Base-by-base conservation (phyloP, 2,113 vertebrate species). In the Passer montanus region DNA sequence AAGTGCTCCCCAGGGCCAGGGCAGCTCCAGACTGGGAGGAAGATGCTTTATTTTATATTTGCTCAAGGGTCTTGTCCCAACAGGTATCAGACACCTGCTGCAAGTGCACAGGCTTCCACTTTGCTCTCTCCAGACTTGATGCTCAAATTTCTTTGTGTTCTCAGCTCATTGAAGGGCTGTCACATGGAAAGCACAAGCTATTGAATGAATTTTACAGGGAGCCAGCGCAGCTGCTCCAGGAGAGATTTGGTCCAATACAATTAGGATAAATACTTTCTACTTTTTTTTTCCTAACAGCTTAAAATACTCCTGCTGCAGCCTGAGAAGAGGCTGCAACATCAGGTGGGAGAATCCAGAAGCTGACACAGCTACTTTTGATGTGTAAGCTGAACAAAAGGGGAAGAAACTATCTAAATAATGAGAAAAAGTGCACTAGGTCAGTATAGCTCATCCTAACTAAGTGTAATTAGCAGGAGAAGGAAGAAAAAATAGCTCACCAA, bases 341-440 rank as follows among this genome's bases (percentile, higher is more conserved):
- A 53, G 8, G 0, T 41, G 44, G 53, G 63, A 62, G 47, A 90
- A 89, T 55, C 55, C 55, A 67, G 67, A 70, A 90, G n/a, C 60
- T 72, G 49, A 75, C 33, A 79, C 1, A 6, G 70, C 86, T 87
- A 16, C 28, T 53, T 74, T 35, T 28, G 2, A 37, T 8, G 24
- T 52, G 28, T 58, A 66, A 68, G 64, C 22, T 68, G 88, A 89
- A 91, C 44, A 60, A 75, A 91, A 92, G 64, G 84, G 83, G 66
- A 92, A 77, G 20, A 76, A 78, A 80, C 27, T 53, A 76, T 26
- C 66, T 81, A 96, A 94, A 75, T 92, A 95, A 96, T 64, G 89
- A 94, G 52, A 47, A 66, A 94, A 92, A 93, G 90, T 92, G 91
- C 80, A 74, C 59, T 89, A 90, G 77, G 84, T 93, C 87, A 96